phyloP scores from a whole-genome alignment of 2,888 invertebrate genomes.

The Vanessa cardui region DNA sequence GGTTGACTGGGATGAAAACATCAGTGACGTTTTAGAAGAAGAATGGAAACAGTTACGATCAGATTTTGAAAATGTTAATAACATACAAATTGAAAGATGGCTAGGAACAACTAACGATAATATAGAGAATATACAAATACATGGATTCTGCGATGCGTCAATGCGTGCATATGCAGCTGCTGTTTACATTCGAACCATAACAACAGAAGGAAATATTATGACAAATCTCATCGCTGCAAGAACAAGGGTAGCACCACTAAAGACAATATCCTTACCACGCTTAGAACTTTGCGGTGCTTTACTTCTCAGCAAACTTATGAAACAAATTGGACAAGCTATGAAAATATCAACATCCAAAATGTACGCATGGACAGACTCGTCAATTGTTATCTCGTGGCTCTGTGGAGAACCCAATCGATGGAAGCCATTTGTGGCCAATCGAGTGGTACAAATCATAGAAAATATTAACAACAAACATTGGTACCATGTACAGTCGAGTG shows the following conservation, averaged over 20 bases:
- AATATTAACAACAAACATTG: not conserved
- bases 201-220: not conserved
- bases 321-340: not conserved
- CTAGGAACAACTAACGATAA: not conserved
- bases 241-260: not conserved
- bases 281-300: not conserved
- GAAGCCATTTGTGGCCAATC: slow-evolving; percentile 1
- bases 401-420: not conserved
- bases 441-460: not conserved
- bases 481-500: not conserved
- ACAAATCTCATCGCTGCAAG: not conserved
- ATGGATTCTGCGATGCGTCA: not conserved
- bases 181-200: not conserved
- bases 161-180: slow-evolving; percentile 1
- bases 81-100: not conserved
- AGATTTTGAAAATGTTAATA: not conserved
- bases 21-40: not conserved
- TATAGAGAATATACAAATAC: not conserved
- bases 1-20: not conserved
- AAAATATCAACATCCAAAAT: not conserved
- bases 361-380: not conserved
- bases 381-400: not conserved
- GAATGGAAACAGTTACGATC: not conserved
- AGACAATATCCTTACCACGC: not conserved
- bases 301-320: not conserved